Evolutionary conservation across 2,888 invertebrate species (phyloP).

Genomic region (Drosophila mettleri): DNA sequence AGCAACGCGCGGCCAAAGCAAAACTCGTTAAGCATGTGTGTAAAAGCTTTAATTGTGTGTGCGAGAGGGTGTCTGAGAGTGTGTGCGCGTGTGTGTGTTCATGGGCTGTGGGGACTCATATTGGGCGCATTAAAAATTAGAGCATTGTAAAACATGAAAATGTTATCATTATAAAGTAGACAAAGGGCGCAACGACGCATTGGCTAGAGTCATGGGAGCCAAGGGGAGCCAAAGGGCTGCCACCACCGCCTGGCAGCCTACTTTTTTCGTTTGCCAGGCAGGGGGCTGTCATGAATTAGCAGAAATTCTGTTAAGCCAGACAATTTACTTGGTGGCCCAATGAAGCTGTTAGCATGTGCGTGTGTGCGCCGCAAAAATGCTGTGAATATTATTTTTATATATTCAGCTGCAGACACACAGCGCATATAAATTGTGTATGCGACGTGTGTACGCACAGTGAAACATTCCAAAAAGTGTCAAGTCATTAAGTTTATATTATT

Average conservation of each 20-base stretch:
- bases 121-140: constrained; percentile 72
- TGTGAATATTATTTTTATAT: constrained; percentile 47
- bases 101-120: constrained; percentile 48
- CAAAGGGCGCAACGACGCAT: constrained; percentile 51
- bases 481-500: constrained; percentile 70
- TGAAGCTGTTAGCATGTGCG: constrained; percentile 38
- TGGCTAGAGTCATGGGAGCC: constrained; percentile 34
- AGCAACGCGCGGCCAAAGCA: constrained; percentile 25
- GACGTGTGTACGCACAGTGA: constrained; percentile 12
- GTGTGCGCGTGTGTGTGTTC: constrained; percentile 5
- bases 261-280: constrained; percentile 5
- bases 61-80: not conserved
- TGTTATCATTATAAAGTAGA: constrained; percentile 81
- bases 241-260: not conserved
- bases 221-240: constrained; percentile 3
- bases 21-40: constrained; percentile 39
- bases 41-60: constrained; percentile 1
- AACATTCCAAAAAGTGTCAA: constrained; percentile 48
- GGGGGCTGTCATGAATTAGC: constrained; percentile 59
- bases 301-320: constrained; percentile 39
- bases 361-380: constrained; percentile 24
- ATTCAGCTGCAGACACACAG: constrained; percentile 21
- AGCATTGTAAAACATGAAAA: constrained; percentile 77
- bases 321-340: constrained; percentile 46
- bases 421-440: constrained; percentile 26